phyloP scores from a whole-genome alignment of 2,797 vertebrate genomes.

The Melanotaenia trifasciata region DNA sequence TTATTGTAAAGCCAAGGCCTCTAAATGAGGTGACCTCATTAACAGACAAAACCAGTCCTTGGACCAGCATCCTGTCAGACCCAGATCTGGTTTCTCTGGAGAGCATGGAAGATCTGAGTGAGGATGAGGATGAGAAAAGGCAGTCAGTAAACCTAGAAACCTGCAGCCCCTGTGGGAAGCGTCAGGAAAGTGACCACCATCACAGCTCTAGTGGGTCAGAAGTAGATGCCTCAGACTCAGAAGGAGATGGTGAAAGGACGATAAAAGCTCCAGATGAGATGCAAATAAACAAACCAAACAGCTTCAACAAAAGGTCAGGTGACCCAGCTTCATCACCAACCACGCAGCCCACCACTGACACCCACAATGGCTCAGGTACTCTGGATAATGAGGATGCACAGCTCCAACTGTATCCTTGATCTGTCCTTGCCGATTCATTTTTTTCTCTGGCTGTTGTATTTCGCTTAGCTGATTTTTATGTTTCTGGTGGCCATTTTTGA shows the following conservation, averaged over 20 bases:
- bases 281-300: conserved; percentile 8
- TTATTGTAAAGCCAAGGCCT: conserved; percentile 86
- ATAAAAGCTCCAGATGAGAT: conserved; percentile 4
- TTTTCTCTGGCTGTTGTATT: neutral
- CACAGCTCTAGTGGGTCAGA: conserved; percentile 43
- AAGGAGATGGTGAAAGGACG: conserved; percentile 30
- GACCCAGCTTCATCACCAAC: conserved; percentile 23
- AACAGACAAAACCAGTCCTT: conserved; percentile 93
- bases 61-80: conserved; percentile 93
- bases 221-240: conserved; percentile 41
- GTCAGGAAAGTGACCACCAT: conserved; percentile 12
- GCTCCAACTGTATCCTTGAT: conserved; percentile 79
- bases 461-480: neutral
- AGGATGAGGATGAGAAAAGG: conserved; percentile 19
- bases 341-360: neutral
- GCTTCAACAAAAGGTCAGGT: neutral
- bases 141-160: conserved; percentile 10
- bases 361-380: conserved; percentile 20
- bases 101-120: conserved; percentile 44
- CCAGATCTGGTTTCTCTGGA: conserved; percentile 72
- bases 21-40: conserved; percentile 92
- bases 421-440: neutral
- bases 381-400: conserved; percentile 16
- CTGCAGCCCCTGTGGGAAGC: conserved; percentile 1
- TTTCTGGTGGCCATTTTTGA: neutral